phyloP scores from a whole-genome alignment of 2,888 invertebrate genomes.

The Heliconius cydno region DNA sequence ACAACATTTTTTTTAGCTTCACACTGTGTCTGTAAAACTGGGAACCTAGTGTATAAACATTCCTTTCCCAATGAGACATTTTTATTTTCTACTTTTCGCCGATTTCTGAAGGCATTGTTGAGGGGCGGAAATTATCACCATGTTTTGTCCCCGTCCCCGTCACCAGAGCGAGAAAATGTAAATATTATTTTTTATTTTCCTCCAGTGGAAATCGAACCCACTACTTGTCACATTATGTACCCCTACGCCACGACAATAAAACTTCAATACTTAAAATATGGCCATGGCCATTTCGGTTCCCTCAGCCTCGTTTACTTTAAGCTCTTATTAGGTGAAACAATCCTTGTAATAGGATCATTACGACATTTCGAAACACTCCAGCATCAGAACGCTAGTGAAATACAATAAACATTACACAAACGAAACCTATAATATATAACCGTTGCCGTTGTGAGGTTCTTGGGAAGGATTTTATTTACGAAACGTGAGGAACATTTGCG shows the following conservation, averaged over 20 bases:
- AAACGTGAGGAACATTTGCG: not conserved
- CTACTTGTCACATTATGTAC: not conserved
- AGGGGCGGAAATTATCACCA: too few relatives aligned
- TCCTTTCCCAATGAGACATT: too few relatives aligned
- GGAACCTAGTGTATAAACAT: too few relatives aligned
- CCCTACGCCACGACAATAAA: not conserved
- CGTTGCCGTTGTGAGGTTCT: not conserved
- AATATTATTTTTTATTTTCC: too few relatives aligned
- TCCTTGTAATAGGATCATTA: not conserved
- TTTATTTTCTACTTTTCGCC: too few relatives aligned
- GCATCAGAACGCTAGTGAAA: not conserved
- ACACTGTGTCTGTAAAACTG: too few relatives aligned
- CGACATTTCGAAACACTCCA: not conserved
- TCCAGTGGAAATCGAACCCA: too few relatives aligned
- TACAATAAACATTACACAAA: conserved; percentile 7
- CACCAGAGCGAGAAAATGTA: too few relatives aligned
- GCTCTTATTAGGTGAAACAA: conserved; percentile 1
- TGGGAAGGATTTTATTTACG: not conserved
- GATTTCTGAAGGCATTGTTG: too few relatives aligned
- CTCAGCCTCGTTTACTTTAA: not conserved
- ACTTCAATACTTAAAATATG: not conserved
- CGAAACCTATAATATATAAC: not conserved
- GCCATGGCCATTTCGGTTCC: not conserved
- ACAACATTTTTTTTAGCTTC: too few relatives aligned
- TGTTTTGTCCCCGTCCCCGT: too few relatives aligned